Conservation (phyloP, 2,113 vertebrate genomes). For the Erpornis zantholeuca region DNA sequence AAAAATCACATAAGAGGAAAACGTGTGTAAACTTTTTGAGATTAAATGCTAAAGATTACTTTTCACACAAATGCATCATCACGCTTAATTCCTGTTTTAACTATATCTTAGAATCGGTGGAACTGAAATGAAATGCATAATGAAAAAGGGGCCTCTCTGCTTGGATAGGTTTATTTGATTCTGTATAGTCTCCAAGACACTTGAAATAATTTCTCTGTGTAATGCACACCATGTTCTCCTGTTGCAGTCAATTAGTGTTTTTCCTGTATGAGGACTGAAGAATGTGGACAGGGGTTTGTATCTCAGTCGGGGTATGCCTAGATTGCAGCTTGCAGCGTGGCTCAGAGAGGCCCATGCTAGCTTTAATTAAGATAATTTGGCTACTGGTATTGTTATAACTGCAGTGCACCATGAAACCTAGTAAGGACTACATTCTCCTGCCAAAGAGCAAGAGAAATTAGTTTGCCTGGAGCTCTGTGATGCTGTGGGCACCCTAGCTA, state of each 20-base stretch:
- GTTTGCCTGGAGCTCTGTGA: neutral
- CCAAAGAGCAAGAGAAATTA: neutral
- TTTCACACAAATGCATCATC: neutral
- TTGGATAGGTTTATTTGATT: constrained; percentile 10
- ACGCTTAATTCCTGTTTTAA: neutral
- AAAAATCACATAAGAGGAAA: neutral
- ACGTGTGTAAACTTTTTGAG: neutral
- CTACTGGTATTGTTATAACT: constrained; percentile 23
- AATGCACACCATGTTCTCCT: constrained; percentile 23
- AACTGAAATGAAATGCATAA: neutral
- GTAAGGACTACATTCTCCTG: neutral
- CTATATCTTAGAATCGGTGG: neutral
- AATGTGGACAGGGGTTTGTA: neutral
- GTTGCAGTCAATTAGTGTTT: constrained; percentile 29
- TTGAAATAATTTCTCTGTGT: constrained; percentile 28
- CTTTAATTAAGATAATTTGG: constrained; percentile 40
- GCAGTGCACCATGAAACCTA: neutral
- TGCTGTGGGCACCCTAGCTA: neutral
- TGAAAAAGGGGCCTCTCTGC: neutral
- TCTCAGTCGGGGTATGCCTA: neutral
- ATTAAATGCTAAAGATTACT: neutral
- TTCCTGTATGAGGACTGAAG: neutral
- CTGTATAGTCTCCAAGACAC: constrained; percentile 1
- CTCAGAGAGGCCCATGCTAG: neutral
- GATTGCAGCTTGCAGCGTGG: neutral